A percentile compares a stretch with the other conserved stretches of the same genome.
phyloP scores from a whole-genome alignment of 2,888 invertebrate genomes.

The Hanleya hanleyi region DNA sequence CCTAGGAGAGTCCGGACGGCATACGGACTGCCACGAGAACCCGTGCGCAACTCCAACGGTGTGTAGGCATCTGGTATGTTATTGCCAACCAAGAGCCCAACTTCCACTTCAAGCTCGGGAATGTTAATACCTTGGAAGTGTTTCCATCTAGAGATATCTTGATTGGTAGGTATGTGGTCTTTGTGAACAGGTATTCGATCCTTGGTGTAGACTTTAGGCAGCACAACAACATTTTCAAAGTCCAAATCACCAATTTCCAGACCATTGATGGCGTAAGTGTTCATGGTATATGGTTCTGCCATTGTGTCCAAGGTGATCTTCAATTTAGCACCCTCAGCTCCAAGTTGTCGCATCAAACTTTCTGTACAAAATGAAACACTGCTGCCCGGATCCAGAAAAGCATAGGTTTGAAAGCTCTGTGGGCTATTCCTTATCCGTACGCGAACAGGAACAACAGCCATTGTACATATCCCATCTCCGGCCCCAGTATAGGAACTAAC shows the following conservation, averaged over 20 bases:
- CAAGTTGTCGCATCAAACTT: constrained; percentile 4
- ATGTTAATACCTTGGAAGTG: constrained; percentile 22
- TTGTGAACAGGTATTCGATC: constrained; percentile 25
- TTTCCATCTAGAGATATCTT: constrained; percentile 27
- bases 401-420: background rate
- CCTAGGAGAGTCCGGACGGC: constrained; percentile 19
- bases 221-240: constrained; percentile 10
- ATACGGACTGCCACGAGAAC: constrained; percentile 23
- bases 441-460: constrained; percentile 19
- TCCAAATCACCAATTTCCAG: constrained; percentile 19
- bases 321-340: background rate
- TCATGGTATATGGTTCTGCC: background rate
- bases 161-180: constrained; percentile 26
- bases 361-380: constrained; percentile 22
- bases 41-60: constrained; percentile 15
- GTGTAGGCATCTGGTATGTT: constrained; percentile 28
- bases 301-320: constrained; percentile 14
- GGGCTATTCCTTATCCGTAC: constrained; percentile 6
- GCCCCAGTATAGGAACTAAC: constrained; percentile 3
- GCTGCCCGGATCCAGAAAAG: constrained; percentile 20
- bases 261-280: constrained; percentile 1
- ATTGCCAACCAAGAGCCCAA: constrained; percentile 19
- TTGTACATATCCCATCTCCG: constrained; percentile 13
- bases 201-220: constrained; percentile 30
- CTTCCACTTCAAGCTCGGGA: constrained; percentile 19